These are phyloP conservation scores for Dorcus parallelipipedus DNA, from an alignment of 2,888 invertebrate genomes.

Conservation along the genomic window DNA sequence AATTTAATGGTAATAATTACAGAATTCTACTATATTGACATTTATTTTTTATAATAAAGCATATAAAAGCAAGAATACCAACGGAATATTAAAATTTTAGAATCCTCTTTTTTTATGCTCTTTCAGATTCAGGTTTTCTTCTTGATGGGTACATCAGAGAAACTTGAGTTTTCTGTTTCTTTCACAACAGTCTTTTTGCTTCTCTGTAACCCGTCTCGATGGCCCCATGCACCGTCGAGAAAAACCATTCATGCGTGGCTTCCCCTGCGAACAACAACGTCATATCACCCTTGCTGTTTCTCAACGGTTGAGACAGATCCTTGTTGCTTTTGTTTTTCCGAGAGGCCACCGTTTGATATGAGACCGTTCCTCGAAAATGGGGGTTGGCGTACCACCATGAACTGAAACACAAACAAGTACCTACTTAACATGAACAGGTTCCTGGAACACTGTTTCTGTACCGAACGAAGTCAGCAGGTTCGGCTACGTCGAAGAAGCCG, in stretches of 20 bases:
- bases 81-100: too few species aligned
- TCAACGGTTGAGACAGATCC: conserved; percentile 33
- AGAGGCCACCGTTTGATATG: conserved; percentile 21
- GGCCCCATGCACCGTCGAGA: conserved; percentile 51
- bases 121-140: too few species aligned
- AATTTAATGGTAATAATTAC: too few species aligned
- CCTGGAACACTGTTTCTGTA: conserved; percentile 20
- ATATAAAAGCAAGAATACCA: too few species aligned
- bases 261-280: conserved; percentile 56
- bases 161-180: too few species aligned
- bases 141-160: too few species aligned
- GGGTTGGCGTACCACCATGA: conserved; percentile 66
- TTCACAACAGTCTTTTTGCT: conserved; percentile 41
- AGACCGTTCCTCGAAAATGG: conserved; percentile 49
- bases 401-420: conserved; percentile 45
- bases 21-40: too few species aligned
- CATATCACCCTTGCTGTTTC: conserved; percentile 47
- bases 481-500: conserved; percentile 50
- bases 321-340: conserved; percentile 9
- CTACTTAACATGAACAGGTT: background rate
- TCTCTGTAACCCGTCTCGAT: conserved; percentile 49
- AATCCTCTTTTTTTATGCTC: too few species aligned
- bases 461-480: conserved; percentile 45
- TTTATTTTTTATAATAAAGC: too few species aligned
- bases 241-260: conserved; percentile 47